Percentiles rank a stretch among this genome's conserved stretches.
Evolutionary conservation across 2,888 invertebrate genomes (phyloP).

Genomic region (Brenthis daphne): DNA sequence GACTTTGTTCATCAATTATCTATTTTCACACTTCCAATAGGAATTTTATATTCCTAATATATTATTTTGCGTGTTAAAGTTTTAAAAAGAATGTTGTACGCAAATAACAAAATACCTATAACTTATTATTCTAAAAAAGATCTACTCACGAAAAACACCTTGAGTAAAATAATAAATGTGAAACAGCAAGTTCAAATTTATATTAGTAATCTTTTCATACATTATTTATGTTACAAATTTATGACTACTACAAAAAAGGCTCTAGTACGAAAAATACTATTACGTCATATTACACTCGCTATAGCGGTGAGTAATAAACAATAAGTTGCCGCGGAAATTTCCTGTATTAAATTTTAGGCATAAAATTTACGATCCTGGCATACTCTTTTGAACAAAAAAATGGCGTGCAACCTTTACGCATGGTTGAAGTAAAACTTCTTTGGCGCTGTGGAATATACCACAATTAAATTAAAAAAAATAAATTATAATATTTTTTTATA

Average conservation of each 20-base stretch:
- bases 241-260: neutral
- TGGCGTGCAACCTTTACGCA: no score
- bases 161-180: neutral
- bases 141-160: neutral
- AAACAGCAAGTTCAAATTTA: neutral
- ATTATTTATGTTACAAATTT: neutral
- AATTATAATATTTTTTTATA: neutral
- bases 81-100: no score
- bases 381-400: conserved; percentile 1
- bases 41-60: no score
- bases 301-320: conserved; percentile 33
- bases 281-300: conserved; percentile 35
- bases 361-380: conserved; percentile 30
- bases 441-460: no score
- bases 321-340: conserved; percentile 34
- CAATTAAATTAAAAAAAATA: no score
- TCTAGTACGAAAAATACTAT: neutral
- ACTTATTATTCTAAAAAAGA: neutral
- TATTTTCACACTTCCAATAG: conserved; percentile 6
- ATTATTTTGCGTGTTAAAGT: no score
- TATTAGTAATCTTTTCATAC: neutral
- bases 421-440: no score
- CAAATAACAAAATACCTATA: no score
- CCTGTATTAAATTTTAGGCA: conserved; percentile 24
- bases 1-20: conserved; percentile 12